Base-by-base conservation (phyloP, 2,113 vertebrate genomes). In the Albula glossodonta region DNA sequence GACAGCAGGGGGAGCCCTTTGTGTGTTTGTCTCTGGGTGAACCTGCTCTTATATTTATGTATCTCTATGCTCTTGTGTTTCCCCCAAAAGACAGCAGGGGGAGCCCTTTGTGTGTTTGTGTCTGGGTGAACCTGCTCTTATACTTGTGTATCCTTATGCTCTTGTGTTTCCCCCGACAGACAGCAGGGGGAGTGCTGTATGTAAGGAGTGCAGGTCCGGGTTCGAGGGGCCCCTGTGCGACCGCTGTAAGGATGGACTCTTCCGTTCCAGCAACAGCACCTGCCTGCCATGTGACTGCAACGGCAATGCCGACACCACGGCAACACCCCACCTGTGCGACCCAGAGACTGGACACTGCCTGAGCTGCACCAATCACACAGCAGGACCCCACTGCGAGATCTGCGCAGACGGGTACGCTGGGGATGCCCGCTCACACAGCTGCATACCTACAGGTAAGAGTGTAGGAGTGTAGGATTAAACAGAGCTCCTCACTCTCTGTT, bases 251-350 rank as follows among this genome's bases (percentile, higher is more conserved):
- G 88, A 91, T 0, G 96, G 96, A 82, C 97, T 94, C 93, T 97
- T 96, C 91, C 96, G 95, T 88, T 94, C 94, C 0, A 96, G 96
- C 94, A 96, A 96, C 94, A 96, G 95, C 92, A 93, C 96, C 93
- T 97, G 97, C 0, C 51, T 91, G 3, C 90, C 85, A 0, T 97
- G 97, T 8, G 56, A 94, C 0, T 97, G 97, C 91, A 94, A 93
- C 0, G 94, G 95, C 19, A 97, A 97, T 0, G 95, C 94, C 80
- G 94, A 96, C 78, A 91, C 91, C 0, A 78, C 0, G 1, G 91
- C 48, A 66, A 92, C 90, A 0, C 96, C 94, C 5, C 51, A 91
- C 56, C 85, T 96, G 81, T 97, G 97, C 88, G 88, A 90, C 82
- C 94, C 95, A 0, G 94, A 96, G 6, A 97, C 91, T 0, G 97